Percentiles rank a stretch among this genome's conserved stretches.
phyloP scores from a whole-genome alignment of 2,113 vertebrate species.

The Neomonachus schauinslandi region DNA sequence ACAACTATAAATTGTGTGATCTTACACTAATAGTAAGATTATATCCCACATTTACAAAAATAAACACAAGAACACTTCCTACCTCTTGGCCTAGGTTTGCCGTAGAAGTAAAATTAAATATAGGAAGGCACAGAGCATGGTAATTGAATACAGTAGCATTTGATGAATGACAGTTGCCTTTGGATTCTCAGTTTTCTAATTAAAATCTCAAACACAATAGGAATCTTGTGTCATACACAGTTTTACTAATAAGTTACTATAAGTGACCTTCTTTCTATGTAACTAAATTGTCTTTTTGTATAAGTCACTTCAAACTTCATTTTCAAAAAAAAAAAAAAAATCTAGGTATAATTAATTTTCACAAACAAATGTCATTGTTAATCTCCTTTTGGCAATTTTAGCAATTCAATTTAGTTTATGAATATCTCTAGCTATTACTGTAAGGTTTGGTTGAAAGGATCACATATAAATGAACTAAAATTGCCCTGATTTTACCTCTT shows the following conservation, averaged over 20 bases:
- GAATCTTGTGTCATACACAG: background rate
- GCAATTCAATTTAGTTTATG: background rate
- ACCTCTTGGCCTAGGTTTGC: background rate
- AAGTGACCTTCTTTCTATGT: background rate
- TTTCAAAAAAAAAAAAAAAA: background rate
- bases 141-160: background rate
- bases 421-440: background rate
- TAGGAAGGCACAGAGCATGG: background rate
- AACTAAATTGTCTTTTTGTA: background rate
- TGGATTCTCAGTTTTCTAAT: background rate
- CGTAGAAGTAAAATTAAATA: background rate
- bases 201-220: background rate
- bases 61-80: background rate
- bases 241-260: background rate
- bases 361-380: background rate
- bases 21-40: background rate
- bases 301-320: background rate
- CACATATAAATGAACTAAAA: constrained; percentile 48
- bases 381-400: constrained; percentile 28
- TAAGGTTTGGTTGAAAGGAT: background rate
- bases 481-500: background rate
- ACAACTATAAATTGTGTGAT: background rate
- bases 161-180: background rate
- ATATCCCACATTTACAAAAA: constrained; percentile 13
- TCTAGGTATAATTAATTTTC: constrained; percentile 17